Percentiles rank a stretch among this genome's conserved stretches.
Conservation (phyloP, 2,113 vertebrate genomes). For the Brachyhypopomus gauderio region DNA sequence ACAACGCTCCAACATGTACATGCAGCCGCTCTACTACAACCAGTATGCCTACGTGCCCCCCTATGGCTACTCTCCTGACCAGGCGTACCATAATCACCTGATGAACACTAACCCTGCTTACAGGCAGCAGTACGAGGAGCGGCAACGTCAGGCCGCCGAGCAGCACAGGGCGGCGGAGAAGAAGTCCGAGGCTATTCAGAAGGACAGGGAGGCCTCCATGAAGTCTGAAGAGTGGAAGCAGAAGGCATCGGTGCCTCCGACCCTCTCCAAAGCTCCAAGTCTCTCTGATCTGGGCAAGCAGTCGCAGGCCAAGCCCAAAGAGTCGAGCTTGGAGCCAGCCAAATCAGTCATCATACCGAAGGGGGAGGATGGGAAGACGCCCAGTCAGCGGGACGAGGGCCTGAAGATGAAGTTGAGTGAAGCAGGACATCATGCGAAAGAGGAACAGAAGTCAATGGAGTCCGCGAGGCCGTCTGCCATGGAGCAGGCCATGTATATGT, state of each 20-base stretch:
- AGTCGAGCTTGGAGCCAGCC: constrained; percentile 75
- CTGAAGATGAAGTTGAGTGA: constrained; percentile 93
- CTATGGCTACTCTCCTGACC: constrained; percentile 88
- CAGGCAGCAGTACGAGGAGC: constrained; percentile 93
- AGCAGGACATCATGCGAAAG: constrained; percentile 85
- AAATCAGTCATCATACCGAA: constrained; percentile 93
- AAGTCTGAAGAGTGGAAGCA: constrained; percentile 97
- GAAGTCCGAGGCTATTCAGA: constrained; percentile 79
- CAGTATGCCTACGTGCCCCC: constrained; percentile 95
- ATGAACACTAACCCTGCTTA: constrained; percentile 90
- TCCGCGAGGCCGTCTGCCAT: constrained; percentile 83
- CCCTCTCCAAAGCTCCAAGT: constrained; percentile 87
- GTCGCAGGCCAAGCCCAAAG: constrained; percentile 81
- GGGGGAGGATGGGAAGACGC: constrained; percentile 86
- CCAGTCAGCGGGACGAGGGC: constrained; percentile 83
- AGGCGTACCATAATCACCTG: constrained; percentile 92
- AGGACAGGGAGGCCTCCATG: constrained; percentile 85
- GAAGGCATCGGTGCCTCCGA: constrained; percentile 86
- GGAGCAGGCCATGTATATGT: constrained; percentile 87
- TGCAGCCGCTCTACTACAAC: constrained; percentile 98
- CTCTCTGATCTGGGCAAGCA: constrained; percentile 89
- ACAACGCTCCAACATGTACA: constrained; percentile 95
- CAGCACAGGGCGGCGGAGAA: constrained; percentile 87
- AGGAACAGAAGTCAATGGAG: constrained; percentile 86
- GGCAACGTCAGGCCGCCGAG: constrained; percentile 87